A percentile compares a stretch with the other conserved stretches of the same genome.
Evolutionary conservation across 2,888 invertebrate genomes (phyloP).

Genomic region (Deilephila elpenor): DNA sequence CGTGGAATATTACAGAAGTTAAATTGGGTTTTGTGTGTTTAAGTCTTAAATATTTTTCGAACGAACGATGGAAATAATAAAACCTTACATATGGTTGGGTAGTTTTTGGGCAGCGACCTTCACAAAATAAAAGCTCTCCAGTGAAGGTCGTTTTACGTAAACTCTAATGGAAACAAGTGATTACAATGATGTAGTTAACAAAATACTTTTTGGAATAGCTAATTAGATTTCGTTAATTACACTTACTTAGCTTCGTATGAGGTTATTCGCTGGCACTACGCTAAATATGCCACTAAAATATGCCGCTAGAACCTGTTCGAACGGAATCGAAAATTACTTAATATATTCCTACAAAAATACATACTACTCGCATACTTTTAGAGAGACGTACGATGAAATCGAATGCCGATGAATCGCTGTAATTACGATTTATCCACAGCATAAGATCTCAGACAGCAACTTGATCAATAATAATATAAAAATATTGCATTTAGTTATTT

Average conservation of each 20-base stretch:
- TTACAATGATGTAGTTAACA: no score
- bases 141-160: no score
- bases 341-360: background rate
- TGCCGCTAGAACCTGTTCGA: background rate
- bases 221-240: conserved; percentile 2
- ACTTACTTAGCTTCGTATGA: background rate
- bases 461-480: conserved; percentile 50
- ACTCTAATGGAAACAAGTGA: no score
- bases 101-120: no score
- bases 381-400: background rate
- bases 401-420: background rate
- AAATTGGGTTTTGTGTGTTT: background rate
- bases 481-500: conserved; percentile 66
- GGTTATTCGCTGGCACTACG: background rate
- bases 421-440: conserved; percentile 38
- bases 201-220: background rate
- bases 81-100: no score
- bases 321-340: background rate
- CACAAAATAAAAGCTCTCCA: no score
- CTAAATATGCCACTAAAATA: background rate
- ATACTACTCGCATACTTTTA: background rate
- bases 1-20: background rate
- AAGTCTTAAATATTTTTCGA: no score
- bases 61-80: no score
- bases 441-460: conserved; percentile 51